Percentiles rank a stretch among this genome's conserved stretches.
Conservation (phyloP, 2,113 vertebrate species). For the Coptodon bakossiorum region DNA sequence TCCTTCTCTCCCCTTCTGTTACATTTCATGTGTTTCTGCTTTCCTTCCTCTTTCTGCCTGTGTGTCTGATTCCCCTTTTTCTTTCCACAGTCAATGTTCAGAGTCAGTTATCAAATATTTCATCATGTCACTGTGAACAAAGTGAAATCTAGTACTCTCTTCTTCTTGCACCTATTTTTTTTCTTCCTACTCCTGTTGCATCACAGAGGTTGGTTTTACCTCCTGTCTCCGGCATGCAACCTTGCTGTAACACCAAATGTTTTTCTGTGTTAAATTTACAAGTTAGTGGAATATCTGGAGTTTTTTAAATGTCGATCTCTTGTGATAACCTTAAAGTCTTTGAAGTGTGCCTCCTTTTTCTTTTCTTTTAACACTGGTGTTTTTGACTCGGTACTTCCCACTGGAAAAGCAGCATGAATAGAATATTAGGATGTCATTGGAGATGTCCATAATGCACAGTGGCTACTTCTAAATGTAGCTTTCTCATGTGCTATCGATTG, state of each 20-base stretch:
- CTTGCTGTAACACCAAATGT: conserved; percentile 31
- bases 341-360: background rate
- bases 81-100: background rate
- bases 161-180: conserved; percentile 18
- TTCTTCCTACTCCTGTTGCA: conserved; percentile 42
- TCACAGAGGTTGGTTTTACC: conserved; percentile 35
- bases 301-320: background rate
- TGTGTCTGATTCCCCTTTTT: conserved; percentile 3
- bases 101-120: conserved; percentile 57
- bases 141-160: conserved; percentile 38
- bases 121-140: conserved; percentile 60
- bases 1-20: conserved; percentile 45
- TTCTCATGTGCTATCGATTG: conserved; percentile 52
- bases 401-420: background rate
- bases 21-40: conserved; percentile 38
- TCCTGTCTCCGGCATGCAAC: conserved; percentile 44
- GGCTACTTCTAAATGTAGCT: conserved; percentile 54
- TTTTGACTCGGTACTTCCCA: background rate
- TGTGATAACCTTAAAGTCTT: background rate
- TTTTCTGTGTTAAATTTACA: background rate
- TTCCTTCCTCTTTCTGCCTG: conserved; percentile 18
- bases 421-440: conserved; percentile 30
- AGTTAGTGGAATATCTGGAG: background rate
- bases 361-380: background rate
- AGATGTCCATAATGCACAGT: conserved; percentile 27